phyloP scores from a whole-genome alignment of 2,113 vertebrate species.

The Capreolus pygargus region DNA sequence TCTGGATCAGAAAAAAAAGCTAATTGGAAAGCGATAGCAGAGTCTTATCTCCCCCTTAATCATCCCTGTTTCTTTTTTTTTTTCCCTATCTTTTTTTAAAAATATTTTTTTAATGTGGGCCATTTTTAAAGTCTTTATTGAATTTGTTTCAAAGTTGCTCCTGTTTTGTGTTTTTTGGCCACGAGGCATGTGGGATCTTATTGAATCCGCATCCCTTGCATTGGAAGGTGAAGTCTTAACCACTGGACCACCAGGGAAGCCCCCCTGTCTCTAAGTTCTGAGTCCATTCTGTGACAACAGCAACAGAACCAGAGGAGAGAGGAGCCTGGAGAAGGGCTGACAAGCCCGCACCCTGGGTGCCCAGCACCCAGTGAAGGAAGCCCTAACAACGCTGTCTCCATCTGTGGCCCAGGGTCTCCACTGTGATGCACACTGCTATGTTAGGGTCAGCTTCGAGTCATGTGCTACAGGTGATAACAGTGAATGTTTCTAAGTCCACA shows the following conservation, averaged over 20 bases:
- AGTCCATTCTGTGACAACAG: background rate
- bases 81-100: too few relatives aligned
- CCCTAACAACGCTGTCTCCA: background rate
- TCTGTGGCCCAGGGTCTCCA: background rate
- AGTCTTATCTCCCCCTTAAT: background rate
- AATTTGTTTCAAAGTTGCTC: background rate
- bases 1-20: background rate
- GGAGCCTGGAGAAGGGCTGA: background rate
- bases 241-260: background rate
- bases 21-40: background rate
- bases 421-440: background rate
- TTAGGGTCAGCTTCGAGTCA: background rate
- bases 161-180: background rate
- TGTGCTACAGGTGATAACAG: rapidly evolving
- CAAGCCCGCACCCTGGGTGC: background rate
- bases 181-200: background rate
- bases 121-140: background rate
- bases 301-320: background rate
- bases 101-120: background rate
- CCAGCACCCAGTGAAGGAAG: background rate
- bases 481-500: background rate
- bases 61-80: background rate
- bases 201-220: background rate
- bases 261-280: background rate
- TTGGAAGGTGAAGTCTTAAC: background rate